Percentiles rank a stretch among this genome's conserved stretches.
Evolutionary conservation across 1,140 invertebrate species (phyloP).

Genomic region (Euglossa dilemma): DNA sequence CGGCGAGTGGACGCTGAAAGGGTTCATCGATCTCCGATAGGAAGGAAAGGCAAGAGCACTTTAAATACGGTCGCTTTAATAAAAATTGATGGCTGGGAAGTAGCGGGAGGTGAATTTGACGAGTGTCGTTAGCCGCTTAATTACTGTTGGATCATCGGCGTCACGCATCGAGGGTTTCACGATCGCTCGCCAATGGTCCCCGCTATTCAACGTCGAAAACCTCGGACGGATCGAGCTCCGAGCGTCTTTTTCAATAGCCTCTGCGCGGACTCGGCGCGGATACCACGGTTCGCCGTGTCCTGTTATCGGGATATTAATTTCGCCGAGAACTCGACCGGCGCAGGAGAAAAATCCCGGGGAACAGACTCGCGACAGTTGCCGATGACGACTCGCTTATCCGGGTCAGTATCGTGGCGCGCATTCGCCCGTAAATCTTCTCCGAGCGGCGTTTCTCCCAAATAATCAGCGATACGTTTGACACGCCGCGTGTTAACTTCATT

Average conservation of each 20-base stretch:
- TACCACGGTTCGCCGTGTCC: not conserved
- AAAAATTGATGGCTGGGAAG: constrained; percentile 59
- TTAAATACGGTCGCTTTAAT: constrained; percentile 51
- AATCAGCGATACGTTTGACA: not conserved
- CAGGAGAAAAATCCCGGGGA: too few relatives aligned
- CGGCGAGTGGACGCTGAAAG: constrained; percentile 39
- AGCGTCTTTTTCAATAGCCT: not conserved
- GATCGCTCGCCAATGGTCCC: not conserved
- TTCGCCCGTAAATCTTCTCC: too few relatives aligned
- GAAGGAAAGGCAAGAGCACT: constrained; percentile 34
- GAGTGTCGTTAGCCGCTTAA: constrained; percentile 65
- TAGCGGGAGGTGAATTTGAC: constrained; percentile 56
- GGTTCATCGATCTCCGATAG: constrained; percentile 57
- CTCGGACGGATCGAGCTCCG: not conserved
- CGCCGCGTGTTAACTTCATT: not conserved
- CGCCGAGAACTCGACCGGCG: too few relatives aligned
- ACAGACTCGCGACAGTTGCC: too few relatives aligned
- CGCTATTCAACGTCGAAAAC: not conserved
- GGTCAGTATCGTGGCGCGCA: too few relatives aligned
- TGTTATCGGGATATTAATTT: not conserved
- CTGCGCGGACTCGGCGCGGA: too few relatives aligned
- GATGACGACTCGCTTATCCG: too few relatives aligned
- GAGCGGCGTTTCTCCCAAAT: not conserved
- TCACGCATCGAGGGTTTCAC: constrained; percentile 34
- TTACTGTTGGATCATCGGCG: constrained; percentile 48